A percentile compares a stretch with the other conserved stretches of the same genome.
Evolutionary conservation across 2,113 vertebrate genomes (phyloP).

Genomic region (Perognathus longimembris): DNA sequence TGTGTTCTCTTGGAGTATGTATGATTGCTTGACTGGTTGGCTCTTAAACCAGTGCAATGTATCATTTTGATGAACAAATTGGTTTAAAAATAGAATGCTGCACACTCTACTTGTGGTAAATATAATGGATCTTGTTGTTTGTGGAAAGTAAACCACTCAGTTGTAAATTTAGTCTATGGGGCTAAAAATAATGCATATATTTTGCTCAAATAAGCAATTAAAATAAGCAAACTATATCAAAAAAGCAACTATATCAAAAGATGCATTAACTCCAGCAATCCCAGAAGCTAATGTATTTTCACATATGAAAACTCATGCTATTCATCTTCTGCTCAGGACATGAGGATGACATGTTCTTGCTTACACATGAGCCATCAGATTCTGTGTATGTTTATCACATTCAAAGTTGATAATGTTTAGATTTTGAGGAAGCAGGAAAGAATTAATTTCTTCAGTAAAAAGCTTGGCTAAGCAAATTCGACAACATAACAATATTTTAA

Average conservation of each 20-base stretch:
- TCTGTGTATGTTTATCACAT: not conserved
- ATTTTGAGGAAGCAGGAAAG: not conserved
- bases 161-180: constrained; percentile 61
- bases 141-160: constrained; percentile 64
- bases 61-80: constrained; percentile 53
- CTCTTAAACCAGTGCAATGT: constrained; percentile 40
- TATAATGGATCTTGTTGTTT: constrained; percentile 55
- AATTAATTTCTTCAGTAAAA: not conserved
- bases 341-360: not conserved
- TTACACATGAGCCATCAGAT: not conserved
- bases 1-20: constrained; percentile 23
- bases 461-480: not conserved
- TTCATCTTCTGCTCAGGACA: not conserved
- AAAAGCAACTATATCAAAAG: not conserved
- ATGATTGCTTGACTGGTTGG: constrained; percentile 21
- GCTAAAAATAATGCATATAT: constrained; percentile 71
- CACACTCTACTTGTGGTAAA: constrained; percentile 31
- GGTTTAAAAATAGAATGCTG: constrained; percentile 55
- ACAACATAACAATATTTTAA: not conserved
- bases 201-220: constrained; percentile 65
- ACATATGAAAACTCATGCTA: not conserved
- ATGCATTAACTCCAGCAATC: constrained; percentile 48
- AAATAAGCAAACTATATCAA: constrained; percentile 35
- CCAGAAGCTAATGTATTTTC: not conserved
- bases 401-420: not conserved